A percentile compares a stretch with the other conserved stretches of the same genome.
Conservation (phyloP, 2,888 invertebrate genomes). For the Teleogryllus oceanicus region DNA sequence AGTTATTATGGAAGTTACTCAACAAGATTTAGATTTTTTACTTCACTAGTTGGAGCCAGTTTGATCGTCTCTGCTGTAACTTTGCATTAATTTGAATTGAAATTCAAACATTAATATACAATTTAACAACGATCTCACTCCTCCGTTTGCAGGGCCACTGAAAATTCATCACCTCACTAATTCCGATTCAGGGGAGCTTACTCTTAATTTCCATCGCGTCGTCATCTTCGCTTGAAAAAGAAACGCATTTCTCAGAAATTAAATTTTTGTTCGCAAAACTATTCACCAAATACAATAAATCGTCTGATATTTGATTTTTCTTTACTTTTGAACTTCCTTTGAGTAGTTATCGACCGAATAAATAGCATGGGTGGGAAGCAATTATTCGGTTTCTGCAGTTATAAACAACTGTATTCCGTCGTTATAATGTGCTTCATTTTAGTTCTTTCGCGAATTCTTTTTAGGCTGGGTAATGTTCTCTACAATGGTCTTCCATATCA, state of each 20-base stretch:
- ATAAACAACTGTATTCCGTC: no score
- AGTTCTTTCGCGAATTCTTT: no score
- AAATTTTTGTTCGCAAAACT: not conserved
- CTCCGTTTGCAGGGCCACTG: not conserved
- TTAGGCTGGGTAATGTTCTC: no score
- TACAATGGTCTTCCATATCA: no score
- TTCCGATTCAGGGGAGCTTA: not conserved
- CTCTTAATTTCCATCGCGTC: constrained; percentile 1
- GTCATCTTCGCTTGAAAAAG: not conserved
- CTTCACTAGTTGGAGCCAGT: constrained; percentile 6
- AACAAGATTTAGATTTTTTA: not conserved
- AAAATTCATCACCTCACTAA: constrained; percentile 18
- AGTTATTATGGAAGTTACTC: not conserved
- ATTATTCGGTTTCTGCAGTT: no score
- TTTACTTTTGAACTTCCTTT: no score
- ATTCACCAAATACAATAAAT: not conserved
- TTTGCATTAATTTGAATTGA: not conserved
- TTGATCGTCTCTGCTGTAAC: not conserved
- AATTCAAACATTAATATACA: constrained; percentile 11
- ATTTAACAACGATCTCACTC: constrained; percentile 1
- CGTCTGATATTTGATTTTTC: no score
- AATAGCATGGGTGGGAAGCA: no score
- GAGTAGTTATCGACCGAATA: no score
- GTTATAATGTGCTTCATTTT: no score
- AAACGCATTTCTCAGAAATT: not conserved